Conservation (phyloP, 2,888 invertebrate species). For the Apeira syringaria region DNA sequence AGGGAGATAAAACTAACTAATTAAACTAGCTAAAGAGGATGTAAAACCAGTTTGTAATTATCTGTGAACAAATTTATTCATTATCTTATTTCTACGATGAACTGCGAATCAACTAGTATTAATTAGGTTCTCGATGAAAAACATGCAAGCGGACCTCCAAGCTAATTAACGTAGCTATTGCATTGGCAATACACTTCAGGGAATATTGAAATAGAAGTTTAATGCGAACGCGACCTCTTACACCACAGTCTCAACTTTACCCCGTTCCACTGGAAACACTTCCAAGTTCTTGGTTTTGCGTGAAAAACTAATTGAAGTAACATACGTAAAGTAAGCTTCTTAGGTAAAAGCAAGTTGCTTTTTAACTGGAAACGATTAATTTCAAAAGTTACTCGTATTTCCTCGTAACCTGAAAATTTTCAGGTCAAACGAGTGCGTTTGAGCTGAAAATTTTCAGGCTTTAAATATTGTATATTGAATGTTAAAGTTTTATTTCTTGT, state of each 20-base stretch:
- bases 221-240: not conserved
- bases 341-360: slow-evolving; percentile 8
- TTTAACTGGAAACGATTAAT: slow-evolving; percentile 11
- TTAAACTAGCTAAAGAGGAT: no score
- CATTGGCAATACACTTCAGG: slow-evolving; percentile 14
- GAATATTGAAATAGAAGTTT: slow-evolving; percentile 15
- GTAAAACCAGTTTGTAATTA: not conserved
- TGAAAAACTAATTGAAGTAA: slow-evolving; percentile 14
- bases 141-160: slow-evolving; percentile 46
- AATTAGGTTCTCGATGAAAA: slow-evolving; percentile 61
- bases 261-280: not conserved
- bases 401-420: no score
- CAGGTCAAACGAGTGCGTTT: no score
- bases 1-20: no score
- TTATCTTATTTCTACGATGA: slow-evolving; percentile 24
- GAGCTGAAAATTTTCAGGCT: slow-evolving; percentile 7
- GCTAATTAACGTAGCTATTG: slow-evolving; percentile 52
- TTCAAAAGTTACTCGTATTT: slow-evolving; percentile 13
- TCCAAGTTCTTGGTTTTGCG: not conserved
- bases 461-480: slow-evolving; percentile 2
- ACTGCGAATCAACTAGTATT: slow-evolving; percentile 37
- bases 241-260: not conserved
- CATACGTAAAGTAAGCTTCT: slow-evolving; percentile 1
- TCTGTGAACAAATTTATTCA: slow-evolving; percentile 27
- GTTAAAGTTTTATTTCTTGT: slow-evolving; percentile 8